Percentiles rank a stretch among this genome's conserved stretches.
These are phyloP conservation scores for Scolanthus callimorphus DNA, from an alignment of 92 coral and sea anemone genomes.

Conservation along the genomic window DNA sequence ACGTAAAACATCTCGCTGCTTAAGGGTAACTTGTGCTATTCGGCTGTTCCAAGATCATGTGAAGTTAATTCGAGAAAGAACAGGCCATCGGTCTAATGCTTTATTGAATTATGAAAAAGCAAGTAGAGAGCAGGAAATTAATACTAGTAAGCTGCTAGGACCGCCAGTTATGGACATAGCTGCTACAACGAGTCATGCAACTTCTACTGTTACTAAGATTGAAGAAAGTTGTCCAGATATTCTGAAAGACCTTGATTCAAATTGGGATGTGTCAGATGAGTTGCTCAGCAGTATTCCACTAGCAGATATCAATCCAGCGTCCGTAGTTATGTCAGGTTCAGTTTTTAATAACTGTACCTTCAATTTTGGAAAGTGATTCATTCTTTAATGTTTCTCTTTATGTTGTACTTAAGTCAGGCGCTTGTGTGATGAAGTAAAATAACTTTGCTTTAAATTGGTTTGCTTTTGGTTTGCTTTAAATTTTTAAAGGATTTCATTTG, in stretches of 20 bases:
- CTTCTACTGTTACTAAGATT: neutral
- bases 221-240: neutral
- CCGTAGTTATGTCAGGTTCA: neutral
- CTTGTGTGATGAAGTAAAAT: neutral
- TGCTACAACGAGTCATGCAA: neutral
- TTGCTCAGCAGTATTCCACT: neutral
- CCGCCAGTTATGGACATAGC: neutral
- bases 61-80: conserved; percentile 26
- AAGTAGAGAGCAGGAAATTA: conserved; percentile 16
- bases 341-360: neutral
- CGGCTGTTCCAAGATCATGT: conserved; percentile 23
- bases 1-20: conserved; percentile 23
- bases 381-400: neutral
- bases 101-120: conserved; percentile 20
- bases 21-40: conserved; percentile 24
- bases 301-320: neutral
- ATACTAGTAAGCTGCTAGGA: neutral
- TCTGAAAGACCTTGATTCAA: neutral
- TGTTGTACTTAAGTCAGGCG: neutral
- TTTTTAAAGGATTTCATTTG: neutral
- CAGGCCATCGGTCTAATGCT: conserved; percentile 33
- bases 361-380: neutral
- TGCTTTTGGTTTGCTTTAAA: neutral
- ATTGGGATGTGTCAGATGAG: neutral
- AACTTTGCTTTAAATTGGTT: too few relatives aligned